A percentile compares a stretch with the other conserved stretches of the same genome.
Conservation (phyloP, 2,888 invertebrate species). For the Stenolophus ochropezus region DNA sequence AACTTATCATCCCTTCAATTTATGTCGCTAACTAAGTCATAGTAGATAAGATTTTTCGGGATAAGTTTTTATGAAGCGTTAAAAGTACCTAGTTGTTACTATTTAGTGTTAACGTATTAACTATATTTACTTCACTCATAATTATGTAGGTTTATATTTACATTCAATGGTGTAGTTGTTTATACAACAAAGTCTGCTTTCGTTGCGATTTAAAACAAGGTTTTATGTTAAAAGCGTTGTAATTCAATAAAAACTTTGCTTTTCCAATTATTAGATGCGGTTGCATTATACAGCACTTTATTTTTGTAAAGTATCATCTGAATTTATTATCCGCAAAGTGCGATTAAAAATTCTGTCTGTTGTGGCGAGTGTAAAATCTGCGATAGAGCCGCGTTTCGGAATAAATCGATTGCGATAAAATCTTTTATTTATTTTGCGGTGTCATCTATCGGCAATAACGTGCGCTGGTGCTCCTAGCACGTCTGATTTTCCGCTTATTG, state of each 20-base stretch:
- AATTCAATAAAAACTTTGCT: not conserved
- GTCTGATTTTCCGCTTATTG: slow-evolving; percentile 37
- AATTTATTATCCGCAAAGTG: not conserved
- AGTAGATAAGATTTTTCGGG: too few species aligned
- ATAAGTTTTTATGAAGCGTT: too few species aligned
- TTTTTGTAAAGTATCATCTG: not conserved
- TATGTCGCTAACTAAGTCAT: too few species aligned
- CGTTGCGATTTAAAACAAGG: not conserved
- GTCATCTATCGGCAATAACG: slow-evolving; percentile 37
- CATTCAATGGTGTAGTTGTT: too few species aligned
- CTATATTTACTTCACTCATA: too few species aligned
- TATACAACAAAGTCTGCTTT: too few species aligned
- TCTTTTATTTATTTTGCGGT: slow-evolving; percentile 44
- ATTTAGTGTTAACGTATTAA: too few species aligned
- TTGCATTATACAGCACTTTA: not conserved
- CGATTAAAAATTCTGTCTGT: not conserved
- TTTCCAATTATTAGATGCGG: not conserved
- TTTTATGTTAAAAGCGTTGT: not conserved
- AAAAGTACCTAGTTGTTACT: too few species aligned
- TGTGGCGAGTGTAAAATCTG: slow-evolving; percentile 1
- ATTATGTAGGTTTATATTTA: too few species aligned
- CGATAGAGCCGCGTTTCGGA: slow-evolving; percentile 18
- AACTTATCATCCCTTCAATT: too few species aligned
- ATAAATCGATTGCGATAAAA: slow-evolving; percentile 44
- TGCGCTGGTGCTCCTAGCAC: slow-evolving; percentile 20